Evolutionary conservation across 2,113 vertebrate genomes (phyloP).

Genomic region (Riparia riparia): DNA sequence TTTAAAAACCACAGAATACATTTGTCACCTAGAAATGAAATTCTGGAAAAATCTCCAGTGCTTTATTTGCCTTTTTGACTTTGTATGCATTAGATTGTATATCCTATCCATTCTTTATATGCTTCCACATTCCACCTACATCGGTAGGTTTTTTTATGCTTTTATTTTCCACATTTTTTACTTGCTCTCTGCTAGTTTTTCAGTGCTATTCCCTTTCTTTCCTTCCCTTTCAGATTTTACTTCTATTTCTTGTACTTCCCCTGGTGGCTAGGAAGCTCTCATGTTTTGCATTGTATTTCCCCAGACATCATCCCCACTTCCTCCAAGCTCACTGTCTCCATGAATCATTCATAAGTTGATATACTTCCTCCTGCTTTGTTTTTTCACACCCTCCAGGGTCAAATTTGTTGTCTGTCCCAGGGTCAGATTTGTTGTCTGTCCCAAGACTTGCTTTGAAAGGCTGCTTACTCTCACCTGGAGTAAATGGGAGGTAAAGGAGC

Average conservation of each 20-base stretch:
- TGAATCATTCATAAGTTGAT: constrained; percentile 49
- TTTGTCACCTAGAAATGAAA: neutral
- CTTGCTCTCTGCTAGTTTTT: neutral
- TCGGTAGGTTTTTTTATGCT: neutral
- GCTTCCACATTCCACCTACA: neutral
- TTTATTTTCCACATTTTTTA: neutral
- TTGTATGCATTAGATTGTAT: neutral
- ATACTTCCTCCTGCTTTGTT: neutral
- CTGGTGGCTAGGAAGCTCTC: neutral
- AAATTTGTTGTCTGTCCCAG: neutral
- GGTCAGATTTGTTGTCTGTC: neutral
- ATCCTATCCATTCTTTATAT: neutral
- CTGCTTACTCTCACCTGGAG: constrained; percentile 3
- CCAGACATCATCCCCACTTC: constrained; percentile 22
- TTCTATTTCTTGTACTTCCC: neutral
- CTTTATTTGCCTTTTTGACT: constrained; percentile 15
- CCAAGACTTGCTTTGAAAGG: neutral
- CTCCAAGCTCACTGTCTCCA: neutral
- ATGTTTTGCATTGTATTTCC: neutral
- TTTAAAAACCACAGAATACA: neutral
- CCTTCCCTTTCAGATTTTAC: neutral
- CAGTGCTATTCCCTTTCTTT: neutral
- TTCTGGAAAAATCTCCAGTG: neutral
- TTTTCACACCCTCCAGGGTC: constrained; percentile 19
- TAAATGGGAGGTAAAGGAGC: neutral